These are phyloP conservation scores for Cyclargus thomasi DNA, from an alignment of 1,140 invertebrate genomes.

Conservation along the genomic window DNA sequence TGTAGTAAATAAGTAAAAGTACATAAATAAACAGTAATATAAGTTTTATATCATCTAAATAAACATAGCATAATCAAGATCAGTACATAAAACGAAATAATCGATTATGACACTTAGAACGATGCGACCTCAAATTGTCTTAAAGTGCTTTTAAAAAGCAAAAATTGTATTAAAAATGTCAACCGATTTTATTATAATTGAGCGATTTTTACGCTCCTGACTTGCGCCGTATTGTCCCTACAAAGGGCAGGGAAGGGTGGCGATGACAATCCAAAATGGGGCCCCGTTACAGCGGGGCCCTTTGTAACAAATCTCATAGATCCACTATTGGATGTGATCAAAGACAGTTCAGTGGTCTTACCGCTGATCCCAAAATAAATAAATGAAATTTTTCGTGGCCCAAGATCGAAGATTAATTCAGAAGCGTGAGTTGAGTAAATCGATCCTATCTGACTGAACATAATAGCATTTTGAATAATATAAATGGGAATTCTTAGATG, in stretches of 20 bases:
- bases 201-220: constrained; percentile 32
- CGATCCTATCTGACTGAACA: not conserved
- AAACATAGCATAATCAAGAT: too few relatives aligned
- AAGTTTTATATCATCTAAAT: too few relatives aligned
- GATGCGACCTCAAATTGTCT: not conserved
- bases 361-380: not conserved
- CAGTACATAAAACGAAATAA: not conserved
- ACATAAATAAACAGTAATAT: too few relatives aligned
- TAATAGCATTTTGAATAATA: not conserved
- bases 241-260: constrained; percentile 53
- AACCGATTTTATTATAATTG: constrained; percentile 17
- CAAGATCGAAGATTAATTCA: not conserved
- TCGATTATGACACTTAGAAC: not conserved
- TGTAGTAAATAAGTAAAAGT: too few relatives aligned
- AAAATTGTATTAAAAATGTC: constrained; percentile 14
- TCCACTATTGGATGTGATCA: constrained; percentile 17
- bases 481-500: not conserved
- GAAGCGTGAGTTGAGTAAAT: not conserved
- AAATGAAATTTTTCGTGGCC: not conserved
- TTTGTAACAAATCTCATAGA: constrained; percentile 54
- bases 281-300: constrained; percentile 46
- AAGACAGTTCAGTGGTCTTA: constrained; percentile 8
- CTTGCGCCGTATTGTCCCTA: constrained; percentile 43
- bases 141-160: not conserved
- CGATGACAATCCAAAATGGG: constrained; percentile 64